A percentile compares a stretch with the other conserved stretches of the same genome.
These are phyloP conservation scores for Dynastes maya DNA, from an alignment of 2,888 invertebrate genomes.

Conservation along the genomic window DNA sequence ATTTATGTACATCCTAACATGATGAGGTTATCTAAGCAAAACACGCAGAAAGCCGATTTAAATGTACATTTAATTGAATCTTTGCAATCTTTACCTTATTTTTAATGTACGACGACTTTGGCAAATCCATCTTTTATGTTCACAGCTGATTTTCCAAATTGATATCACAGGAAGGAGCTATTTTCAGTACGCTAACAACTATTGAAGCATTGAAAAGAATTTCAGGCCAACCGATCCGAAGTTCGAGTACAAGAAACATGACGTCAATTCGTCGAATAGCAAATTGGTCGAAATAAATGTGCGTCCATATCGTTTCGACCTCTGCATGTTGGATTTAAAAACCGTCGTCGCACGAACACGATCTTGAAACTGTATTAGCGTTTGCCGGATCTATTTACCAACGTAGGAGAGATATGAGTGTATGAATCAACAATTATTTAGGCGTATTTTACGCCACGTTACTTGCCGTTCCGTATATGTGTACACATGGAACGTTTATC, in stretches of 20 bases:
- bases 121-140: conserved; percentile 40
- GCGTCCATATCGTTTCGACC: conserved; percentile 57
- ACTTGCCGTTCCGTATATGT: neutral
- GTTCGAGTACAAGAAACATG: conserved; percentile 53
- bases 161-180: conserved; percentile 19
- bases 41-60: neutral
- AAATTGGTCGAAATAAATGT: conserved; percentile 61
- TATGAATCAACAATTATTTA: conserved; percentile 36
- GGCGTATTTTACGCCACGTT: conserved; percentile 13
- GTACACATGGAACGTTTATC: neutral
- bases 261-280: conserved; percentile 64
- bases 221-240: conserved; percentile 33
- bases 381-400: conserved; percentile 57
- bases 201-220: conserved; percentile 30
- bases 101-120: conserved; percentile 44
- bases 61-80: too few species aligned
- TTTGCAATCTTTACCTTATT: conserved; percentile 35
- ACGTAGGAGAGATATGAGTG: conserved; percentile 62
- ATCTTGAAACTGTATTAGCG: conserved; percentile 53
- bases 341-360: conserved; percentile 44
- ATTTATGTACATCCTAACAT: neutral
- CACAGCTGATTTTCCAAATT: conserved; percentile 17
- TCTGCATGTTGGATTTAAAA: conserved; percentile 53
- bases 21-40: conserved; percentile 15
- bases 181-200: conserved; percentile 33